Base-by-base conservation (phyloP, 1,140 invertebrate species). In the Macrocentrus cingulum region DNA sequence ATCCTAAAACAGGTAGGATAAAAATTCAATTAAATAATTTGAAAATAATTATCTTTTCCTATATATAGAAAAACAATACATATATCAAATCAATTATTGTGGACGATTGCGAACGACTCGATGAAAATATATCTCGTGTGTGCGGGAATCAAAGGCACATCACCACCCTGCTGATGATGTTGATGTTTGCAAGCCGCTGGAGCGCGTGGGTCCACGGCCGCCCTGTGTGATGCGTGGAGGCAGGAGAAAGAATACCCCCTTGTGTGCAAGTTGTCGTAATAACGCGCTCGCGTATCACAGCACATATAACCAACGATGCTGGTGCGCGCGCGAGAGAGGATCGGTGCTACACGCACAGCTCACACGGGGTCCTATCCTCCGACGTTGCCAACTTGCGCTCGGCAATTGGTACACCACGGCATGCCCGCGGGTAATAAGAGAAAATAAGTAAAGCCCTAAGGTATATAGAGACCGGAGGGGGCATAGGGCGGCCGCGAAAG, bases 371-470 rank as follows among this genome's bases (percentile, higher is more conserved):
- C 44, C 44, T 20, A 51, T 51, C 49, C 32, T 51, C 32, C 55
- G 25, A 37, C 46, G 55, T 57, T 57, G 55, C 55, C 55, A 57
- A 57, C 55, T 57, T 55, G 53, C 42, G 29, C 22, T 41, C 46
- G 15, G 9, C 29, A 23, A 41, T 49, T 57, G 55, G 55, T 57
- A 15, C 13, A 57, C 37, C 34, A 25, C 20, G 44, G 46, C 32
- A 51, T 19, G 46, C 22, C 55, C 55, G 36, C 29, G 15, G 19
- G 55, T 57, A 57, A 57, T 57, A 57, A 57, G 55, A 57, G 45
- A 57, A 57, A 57, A 57, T 57, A 57, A 57, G 46, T 50, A 50
- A 50, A 50, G 48, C 46, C 55, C 46, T 36, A 44, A 57, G 55
- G 55, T 57, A 57, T 45, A 45, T 50, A 50, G n/a, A 29, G 22